Percentiles rank a stretch among this genome's conserved stretches.
Conservation (phyloP, 2,888 invertebrate species). For the Heliconius erato region DNA sequence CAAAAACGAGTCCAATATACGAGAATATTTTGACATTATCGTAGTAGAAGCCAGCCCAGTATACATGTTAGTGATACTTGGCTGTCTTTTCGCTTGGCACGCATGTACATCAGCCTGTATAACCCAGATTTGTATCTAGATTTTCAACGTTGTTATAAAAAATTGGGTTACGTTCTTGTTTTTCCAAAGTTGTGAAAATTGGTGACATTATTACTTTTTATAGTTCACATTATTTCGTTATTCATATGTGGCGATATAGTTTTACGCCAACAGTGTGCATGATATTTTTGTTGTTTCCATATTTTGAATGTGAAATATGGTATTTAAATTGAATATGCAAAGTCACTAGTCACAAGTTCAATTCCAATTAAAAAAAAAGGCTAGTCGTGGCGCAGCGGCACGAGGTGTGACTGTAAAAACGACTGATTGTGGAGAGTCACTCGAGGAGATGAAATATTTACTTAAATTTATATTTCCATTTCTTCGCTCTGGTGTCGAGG, state of each 20-base stretch:
- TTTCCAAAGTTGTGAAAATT: conserved; percentile 57
- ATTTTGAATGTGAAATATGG: background rate
- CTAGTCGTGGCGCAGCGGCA: no score
- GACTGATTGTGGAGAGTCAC: no score
- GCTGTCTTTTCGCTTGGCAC: conserved; percentile 68
- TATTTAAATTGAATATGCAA: background rate
- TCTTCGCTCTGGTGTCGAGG: no score
- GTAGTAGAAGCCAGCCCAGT: conserved; percentile 70
- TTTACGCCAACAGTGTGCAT: background rate
- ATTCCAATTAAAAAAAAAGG: no score
- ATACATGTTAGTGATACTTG: conserved; percentile 22
- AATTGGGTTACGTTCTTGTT: conserved; percentile 64
- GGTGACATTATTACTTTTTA: conserved; percentile 52
- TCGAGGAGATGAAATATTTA: no score
- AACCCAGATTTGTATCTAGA: conserved; percentile 61
- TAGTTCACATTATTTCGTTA: conserved; percentile 12
- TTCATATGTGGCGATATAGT: conserved; percentile 11
- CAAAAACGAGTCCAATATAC: background rate
- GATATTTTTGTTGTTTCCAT: conserved; percentile 3
- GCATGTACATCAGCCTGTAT: conserved; percentile 64
- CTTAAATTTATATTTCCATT: no score
- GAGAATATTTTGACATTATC: conserved; percentile 52
- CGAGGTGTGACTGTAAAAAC: no score
- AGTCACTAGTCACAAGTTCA: background rate
- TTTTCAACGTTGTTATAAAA: conserved; percentile 38